Evolutionary conservation across 1,140 invertebrate genomes (phyloP), one percentile per base, ranked within the genome.

Genomic region (Drosophila fuyamai): DNA sequence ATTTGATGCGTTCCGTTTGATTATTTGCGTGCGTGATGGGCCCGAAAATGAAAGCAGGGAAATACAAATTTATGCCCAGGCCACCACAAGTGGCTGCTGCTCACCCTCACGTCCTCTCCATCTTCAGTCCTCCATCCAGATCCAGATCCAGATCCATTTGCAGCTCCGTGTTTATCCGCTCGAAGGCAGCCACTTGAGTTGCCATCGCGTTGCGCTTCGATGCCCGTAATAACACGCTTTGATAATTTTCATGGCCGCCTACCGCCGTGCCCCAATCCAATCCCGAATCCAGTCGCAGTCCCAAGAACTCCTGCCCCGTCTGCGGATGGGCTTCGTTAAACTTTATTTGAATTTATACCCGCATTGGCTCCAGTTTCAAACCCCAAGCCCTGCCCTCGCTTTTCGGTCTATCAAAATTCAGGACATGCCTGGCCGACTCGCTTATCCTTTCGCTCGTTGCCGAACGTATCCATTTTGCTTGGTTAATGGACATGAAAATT

Each of bases 401-500:
- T 16, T 14, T 40, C 9, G 41, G 55, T 57, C 59, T 79, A 79
- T 79, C 76, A 72, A 73, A 79, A 85, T 68, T 81, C 81, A 60
- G 60, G 61, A 44, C 81, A 80, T 67, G 72, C 58, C 56, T 57
- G 71, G 59, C 48, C 59, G 63, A 27, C 32, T 71, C 46, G 68
- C 79, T 89, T 89, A 89, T 89, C 84, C 84, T 85, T 84, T 84
- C 71, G 58, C 67, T 78, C 59, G 54, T 83, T 79, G 59, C 63
- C 53, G 53, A 38, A 55, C 72, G 70, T 75, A 62, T 81, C 76
- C 81, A 91, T 91, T 91, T 83, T 74, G 76, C 61, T 76, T 89
- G 90, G 71, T 91, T 91, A 91, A 91, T 91, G 90, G 81, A 91
- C 85, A 91, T 84, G 89, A 91, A 91, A 91, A 91, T 91, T 91